A percentile compares a stretch with the other conserved stretches of the same genome.
Conservation (phyloP, 64 coral and sea anemone genomes). For the Trachythela sp. region DNA sequence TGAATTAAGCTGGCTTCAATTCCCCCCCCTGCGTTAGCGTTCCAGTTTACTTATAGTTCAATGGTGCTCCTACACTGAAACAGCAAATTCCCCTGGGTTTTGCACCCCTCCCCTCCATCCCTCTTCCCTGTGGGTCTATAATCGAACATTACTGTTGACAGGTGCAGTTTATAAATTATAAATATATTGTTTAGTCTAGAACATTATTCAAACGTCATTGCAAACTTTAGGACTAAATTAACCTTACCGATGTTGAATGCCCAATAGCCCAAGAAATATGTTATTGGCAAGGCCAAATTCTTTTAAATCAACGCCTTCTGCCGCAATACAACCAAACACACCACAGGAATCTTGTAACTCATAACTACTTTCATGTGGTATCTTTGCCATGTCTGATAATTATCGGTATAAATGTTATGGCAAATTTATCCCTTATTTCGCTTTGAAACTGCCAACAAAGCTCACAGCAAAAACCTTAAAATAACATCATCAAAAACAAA, state of each 20-base stretch:
- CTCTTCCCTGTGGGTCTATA: too few relatives aligned
- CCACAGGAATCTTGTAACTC: conserved; percentile 73
- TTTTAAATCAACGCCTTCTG: conserved; percentile 63
- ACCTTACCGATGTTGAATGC: conserved; percentile 77
- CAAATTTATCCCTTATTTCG: too few relatives aligned
- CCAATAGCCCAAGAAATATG: conserved; percentile 79
- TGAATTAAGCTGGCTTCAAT: too few relatives aligned
- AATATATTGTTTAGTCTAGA: too few relatives aligned
- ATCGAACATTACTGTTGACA: too few relatives aligned
- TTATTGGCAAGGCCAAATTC: conserved; percentile 82
- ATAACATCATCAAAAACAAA: neutral
- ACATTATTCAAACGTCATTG: too few relatives aligned
- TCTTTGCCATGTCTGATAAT: conserved; percentile 4
- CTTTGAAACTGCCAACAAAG: neutral
- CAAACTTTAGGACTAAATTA: neutral
- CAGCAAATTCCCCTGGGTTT: too few relatives aligned
- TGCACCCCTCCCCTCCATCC: too few relatives aligned
- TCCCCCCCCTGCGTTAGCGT: too few relatives aligned
- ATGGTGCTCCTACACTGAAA: too few relatives aligned
- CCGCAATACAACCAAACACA: conserved; percentile 80
- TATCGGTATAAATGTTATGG: neutral
- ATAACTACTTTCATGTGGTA: conserved; percentile 47
- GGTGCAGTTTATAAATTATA: too few relatives aligned
- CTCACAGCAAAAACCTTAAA: neutral
- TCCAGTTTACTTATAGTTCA: too few relatives aligned